phyloP scores from a whole-genome alignment of 1,140 invertebrate genomes.

The Phenacoccus solenopsis region DNA sequence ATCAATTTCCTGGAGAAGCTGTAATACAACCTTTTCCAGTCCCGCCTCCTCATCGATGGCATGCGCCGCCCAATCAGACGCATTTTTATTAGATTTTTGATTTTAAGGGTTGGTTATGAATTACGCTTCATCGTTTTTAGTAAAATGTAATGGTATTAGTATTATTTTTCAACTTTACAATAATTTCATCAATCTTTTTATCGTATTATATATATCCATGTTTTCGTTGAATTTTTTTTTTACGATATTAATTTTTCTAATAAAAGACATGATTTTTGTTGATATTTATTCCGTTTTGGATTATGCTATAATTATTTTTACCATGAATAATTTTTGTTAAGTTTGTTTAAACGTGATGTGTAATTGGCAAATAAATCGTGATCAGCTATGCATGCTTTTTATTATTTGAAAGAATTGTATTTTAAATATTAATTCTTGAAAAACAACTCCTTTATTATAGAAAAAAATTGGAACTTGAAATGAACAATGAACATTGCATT shows the following conservation, averaged over 20 bases:
- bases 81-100: not conserved
- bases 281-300: not conserved
- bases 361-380: not conserved
- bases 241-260: not conserved
- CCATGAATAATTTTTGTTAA: not conserved
- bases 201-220: not conserved
- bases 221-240: not conserved
- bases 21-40: slow-evolving; percentile 11
- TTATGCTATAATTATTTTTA: not conserved
- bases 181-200: not conserved
- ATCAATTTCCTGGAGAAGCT: slow-evolving; percentile 10
- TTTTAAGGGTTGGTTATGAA: not conserved
- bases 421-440: too few relatives aligned
- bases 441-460: too few relatives aligned
- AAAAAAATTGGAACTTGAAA: too few relatives aligned
- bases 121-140: not conserved
- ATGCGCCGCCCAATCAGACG: slow-evolving; percentile 18
- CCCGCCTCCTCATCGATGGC: slow-evolving; percentile 21
- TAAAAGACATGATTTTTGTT: not conserved
- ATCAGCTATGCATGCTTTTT: too few relatives aligned
- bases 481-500: too few relatives aligned
- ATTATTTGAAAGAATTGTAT: too few relatives aligned
- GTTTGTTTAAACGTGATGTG: not conserved
- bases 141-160: not conserved
- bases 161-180: not conserved